Evolutionary conservation across 2,888 invertebrate species (phyloP).

Genomic region (Chaetoderma sp.): DNA sequence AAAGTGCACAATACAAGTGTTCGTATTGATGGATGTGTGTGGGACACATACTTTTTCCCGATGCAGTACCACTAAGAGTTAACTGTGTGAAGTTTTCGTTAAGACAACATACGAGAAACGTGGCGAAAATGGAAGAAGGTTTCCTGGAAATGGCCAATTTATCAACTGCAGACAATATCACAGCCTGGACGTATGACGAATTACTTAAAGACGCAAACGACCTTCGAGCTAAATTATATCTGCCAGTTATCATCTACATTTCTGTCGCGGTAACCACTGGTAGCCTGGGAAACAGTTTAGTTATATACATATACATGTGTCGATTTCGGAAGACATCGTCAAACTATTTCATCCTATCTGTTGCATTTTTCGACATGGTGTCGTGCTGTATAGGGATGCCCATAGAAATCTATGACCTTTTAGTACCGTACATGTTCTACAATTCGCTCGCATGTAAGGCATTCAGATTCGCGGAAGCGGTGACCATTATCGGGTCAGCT

Average conservation of each 20-base stretch:
- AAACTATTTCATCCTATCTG: slow-evolving; percentile 55
- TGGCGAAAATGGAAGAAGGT: too few species aligned
- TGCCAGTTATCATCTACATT: slow-evolving; percentile 52
- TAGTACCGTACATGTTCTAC: slow-evolving; percentile 52
- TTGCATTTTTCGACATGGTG: slow-evolving; percentile 57
- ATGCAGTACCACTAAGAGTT: too few species aligned
- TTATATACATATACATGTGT: slow-evolving; percentile 50
- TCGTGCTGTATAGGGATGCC: slow-evolving; percentile 55
- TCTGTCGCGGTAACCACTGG: slow-evolving; percentile 48
- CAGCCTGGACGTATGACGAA: not conserved
- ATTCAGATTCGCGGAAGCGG: slow-evolving; percentile 45
- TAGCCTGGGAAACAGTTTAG: slow-evolving; percentile 48
- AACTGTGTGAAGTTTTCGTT: too few species aligned
- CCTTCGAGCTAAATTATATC: slow-evolving; percentile 44
- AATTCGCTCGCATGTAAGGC: slow-evolving; percentile 51
- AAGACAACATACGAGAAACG: too few species aligned
- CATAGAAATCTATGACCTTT: slow-evolving; percentile 50
- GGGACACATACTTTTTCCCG: too few species aligned
- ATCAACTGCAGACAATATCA: slow-evolving; percentile 12
- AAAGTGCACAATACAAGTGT: too few species aligned
- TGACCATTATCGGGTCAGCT: slow-evolving; percentile 52
- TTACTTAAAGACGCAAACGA: slow-evolving; percentile 40
- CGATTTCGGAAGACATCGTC: slow-evolving; percentile 52
- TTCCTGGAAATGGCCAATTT: too few species aligned
- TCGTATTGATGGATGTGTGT: too few species aligned